These are phyloP conservation scores for Choreutis nemorana DNA, from an alignment of 2,888 invertebrate genomes.

Conservation along the genomic window DNA sequence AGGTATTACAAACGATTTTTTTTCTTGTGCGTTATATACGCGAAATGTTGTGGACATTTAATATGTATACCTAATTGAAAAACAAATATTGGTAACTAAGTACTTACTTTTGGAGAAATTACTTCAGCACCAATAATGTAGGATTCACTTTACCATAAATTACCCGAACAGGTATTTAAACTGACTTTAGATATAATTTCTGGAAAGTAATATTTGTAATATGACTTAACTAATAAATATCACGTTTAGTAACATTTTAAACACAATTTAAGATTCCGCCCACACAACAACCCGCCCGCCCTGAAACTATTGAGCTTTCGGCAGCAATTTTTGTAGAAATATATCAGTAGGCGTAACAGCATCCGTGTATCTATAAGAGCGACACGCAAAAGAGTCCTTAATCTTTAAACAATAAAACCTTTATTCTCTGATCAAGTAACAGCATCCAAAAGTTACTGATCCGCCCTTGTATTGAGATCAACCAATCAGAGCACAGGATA, in stretches of 20 bases:
- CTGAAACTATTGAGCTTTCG: constrained; percentile 43
- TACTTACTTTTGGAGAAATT: too few species aligned
- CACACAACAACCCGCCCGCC: constrained; percentile 38
- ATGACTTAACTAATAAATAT: constrained; percentile 1
- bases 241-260: not conserved
- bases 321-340: constrained; percentile 25
- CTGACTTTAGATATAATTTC: too few species aligned
- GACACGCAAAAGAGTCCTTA: not conserved
- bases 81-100: too few species aligned
- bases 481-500: constrained; percentile 31
- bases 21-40: too few species aligned
- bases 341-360: constrained; percentile 44
- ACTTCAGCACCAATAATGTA: too few species aligned
- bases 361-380: constrained; percentile 8
- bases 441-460: constrained; percentile 35
- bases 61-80: too few species aligned
- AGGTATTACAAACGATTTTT: too few species aligned
- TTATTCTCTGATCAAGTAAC: constrained; percentile 14
- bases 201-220: too few species aligned
- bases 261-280: constrained; percentile 17
- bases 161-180: too few species aligned
- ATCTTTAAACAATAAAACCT: not conserved
- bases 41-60: too few species aligned
- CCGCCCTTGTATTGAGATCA: constrained; percentile 31
- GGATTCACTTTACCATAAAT: too few species aligned